Evolutionary conservation across 2,113 vertebrate species (phyloP), one percentile per base, ranked within the genome.

Genomic region (Camarhynchus parvulus): DNA sequence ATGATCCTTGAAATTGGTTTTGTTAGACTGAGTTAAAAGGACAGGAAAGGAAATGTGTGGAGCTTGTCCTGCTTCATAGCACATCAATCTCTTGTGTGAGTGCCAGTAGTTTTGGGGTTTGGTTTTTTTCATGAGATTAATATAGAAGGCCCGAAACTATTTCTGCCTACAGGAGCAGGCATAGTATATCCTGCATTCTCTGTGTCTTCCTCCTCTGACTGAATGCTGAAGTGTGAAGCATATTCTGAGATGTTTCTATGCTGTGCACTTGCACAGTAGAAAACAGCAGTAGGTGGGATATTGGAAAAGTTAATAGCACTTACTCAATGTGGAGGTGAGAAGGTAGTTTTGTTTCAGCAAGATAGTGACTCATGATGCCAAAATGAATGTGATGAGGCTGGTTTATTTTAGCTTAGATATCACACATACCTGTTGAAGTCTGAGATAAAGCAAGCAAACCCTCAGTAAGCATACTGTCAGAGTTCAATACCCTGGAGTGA

Each of bases 71-170:
- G 13, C 47, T 92, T 92, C 68, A 28, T 6, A 67, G 72, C 49
- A 78, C 70, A 92, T 92, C 85, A 75, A 1, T 90, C 79, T 95
- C n/a, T 37, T 37, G 41, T 52, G 33, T 68, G 39, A 78, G 52
- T 94, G 76, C 35, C 21, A 59, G 15, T 67, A 70, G 68, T 93
- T 94, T 92, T 35, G 82, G 66, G 52, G 47, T 41, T 91, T 87
- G 37, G 2, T 47, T 80, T 64, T 85, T 55, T 76, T 61, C 14
- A 31, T 74, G 47, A 78, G 85, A 62, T 75, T 74, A 95, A 93
- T 94, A 88, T 81, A 95, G 94, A 90, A 84, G 64, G 49, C 41
- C 68, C 90, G 72, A 68, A 95, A 75, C 73, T 94, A 91, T 88
- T 95, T 86, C 68, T 92, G 90, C 44, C 44, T 86, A 61, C 28